Conservation (phyloP, 1,140 invertebrate genomes). For the Drosophila seguyi region DNA sequence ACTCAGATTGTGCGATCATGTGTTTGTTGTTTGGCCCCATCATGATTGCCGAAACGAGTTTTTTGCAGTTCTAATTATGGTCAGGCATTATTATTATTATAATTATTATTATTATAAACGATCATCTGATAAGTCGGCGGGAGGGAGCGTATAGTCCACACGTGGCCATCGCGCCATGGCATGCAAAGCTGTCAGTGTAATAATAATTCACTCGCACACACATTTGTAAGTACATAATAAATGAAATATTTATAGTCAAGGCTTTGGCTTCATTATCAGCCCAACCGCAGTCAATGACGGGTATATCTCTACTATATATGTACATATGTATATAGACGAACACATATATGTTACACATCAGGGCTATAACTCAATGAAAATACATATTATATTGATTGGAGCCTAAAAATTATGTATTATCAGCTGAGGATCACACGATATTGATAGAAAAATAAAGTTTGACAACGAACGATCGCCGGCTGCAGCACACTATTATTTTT, state of each 20-base stretch:
- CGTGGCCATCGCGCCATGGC: slow-evolving; percentile 22
- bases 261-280: slow-evolving; percentile 58
- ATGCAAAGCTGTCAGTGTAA: slow-evolving; percentile 36
- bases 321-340: neutral
- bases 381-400: neutral
- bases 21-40: slow-evolving; percentile 23
- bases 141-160: slow-evolving; percentile 7
- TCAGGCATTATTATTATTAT: slow-evolving; percentile 9
- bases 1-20: slow-evolving; percentile 44
- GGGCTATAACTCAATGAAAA: neutral
- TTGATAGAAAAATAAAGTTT: slow-evolving; percentile 2
- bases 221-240: slow-evolving; percentile 45
- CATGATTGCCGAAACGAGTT: slow-evolving; percentile 26
- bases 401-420: slow-evolving; percentile 8
- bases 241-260: slow-evolving; percentile 61
- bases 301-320: neutral
- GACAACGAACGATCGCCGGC: no score
- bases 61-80: slow-evolving; percentile 58
- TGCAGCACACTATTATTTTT: neutral
- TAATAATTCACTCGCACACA: slow-evolving; percentile 44
- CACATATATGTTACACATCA: slow-evolving; percentile 10
- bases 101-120: slow-evolving; percentile 16
- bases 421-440: slow-evolving; percentile 1
- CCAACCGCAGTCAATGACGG: slow-evolving; percentile 14
- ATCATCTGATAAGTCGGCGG: slow-evolving; percentile 47